Evolutionary conservation across 2,888 invertebrate genomes (phyloP), one percentile per base, ranked within the genome.

Genomic region (Caenorhabditis becei): DNA sequence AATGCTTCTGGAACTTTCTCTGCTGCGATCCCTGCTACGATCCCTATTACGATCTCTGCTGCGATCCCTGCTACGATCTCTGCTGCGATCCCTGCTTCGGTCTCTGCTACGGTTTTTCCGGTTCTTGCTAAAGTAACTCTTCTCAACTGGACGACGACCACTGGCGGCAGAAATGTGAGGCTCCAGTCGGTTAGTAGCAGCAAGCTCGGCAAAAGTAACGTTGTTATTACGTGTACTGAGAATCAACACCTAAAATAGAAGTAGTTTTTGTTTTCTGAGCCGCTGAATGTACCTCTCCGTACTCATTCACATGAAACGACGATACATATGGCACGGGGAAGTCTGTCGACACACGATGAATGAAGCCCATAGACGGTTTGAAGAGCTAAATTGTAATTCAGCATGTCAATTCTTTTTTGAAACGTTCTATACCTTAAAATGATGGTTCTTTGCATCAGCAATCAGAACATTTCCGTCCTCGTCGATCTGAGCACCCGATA

Each of bases 401-500:
- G 1, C 18, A 18, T n/a, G 23, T 23, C 5, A 32, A 41, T 37
- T 59, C 16, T 37, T 59, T n/a, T n/a, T n/a, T n/a, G n/a, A 32
- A 49, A 65, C 10, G n/a, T 1, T 24, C 24, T 51, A 41, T 49
- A 72, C 80, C 59, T 80, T 78, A 32, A 77, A 61, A 11, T 70
- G 62, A 20, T 69, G 69, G 14, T 71, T 77, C 11, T 72, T 65
- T 23, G 85, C 85, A 47, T 86, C 85, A 2, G 79, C 83, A 0
- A 83, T 56, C 1, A 86, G n/a, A 37, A 80, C 41, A 65, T 77
- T 71, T 0, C 80, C 81, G 11, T 83, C 37, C 16, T 35, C 53
- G 35, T 86, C 85, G 35, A 80, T 71, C 18, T 84, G 83, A 23
- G 77, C 77, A 0, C 85, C 83, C 24, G 81, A 51, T 1, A 84